phyloP scores from a whole-genome alignment of 2,888 invertebrate species.

The Ochropleura plecta region DNA sequence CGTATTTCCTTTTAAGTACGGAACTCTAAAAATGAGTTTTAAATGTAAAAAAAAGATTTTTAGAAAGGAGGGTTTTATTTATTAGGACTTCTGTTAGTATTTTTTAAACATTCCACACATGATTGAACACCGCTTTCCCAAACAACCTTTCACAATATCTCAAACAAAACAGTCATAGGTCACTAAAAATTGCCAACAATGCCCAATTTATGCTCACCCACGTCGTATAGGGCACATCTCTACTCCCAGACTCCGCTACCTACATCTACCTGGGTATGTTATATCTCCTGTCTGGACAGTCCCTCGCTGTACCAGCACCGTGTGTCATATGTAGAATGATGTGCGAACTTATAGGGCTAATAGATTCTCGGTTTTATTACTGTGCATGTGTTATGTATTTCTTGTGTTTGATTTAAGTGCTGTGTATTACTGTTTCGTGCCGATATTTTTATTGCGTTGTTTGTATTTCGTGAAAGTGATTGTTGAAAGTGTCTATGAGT shows the following conservation, averaged over 20 bases:
- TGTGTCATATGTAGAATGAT: constrained; percentile 49
- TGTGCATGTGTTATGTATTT: neutral
- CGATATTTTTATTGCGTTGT: neutral
- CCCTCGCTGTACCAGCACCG: constrained; percentile 21
- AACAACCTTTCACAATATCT: neutral
- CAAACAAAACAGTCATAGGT: neutral
- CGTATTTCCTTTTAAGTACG: too few species aligned
- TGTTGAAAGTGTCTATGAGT: too few species aligned
- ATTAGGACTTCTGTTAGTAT: neutral
- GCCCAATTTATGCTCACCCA: neutral
- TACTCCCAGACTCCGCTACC: constrained; percentile 37
- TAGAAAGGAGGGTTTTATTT: neutral
- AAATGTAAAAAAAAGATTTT: too few species aligned
- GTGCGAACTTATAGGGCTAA: constrained; percentile 8
- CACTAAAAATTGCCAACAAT: neutral
- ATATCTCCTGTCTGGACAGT: constrained; percentile 29
- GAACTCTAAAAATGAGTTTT: too few species aligned
- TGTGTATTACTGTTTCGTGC: neutral
- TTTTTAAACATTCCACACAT: neutral
- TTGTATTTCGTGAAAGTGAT: neutral
- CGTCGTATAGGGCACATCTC: constrained; percentile 18
- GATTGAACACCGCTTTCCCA: neutral
- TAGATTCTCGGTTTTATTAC: neutral
- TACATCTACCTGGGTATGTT: constrained; percentile 18
- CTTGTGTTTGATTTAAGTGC: neutral